Evolutionary conservation across 2,797 vertebrate genomes (phyloP).

Genomic region (Aeoliscus strigatus): DNA sequence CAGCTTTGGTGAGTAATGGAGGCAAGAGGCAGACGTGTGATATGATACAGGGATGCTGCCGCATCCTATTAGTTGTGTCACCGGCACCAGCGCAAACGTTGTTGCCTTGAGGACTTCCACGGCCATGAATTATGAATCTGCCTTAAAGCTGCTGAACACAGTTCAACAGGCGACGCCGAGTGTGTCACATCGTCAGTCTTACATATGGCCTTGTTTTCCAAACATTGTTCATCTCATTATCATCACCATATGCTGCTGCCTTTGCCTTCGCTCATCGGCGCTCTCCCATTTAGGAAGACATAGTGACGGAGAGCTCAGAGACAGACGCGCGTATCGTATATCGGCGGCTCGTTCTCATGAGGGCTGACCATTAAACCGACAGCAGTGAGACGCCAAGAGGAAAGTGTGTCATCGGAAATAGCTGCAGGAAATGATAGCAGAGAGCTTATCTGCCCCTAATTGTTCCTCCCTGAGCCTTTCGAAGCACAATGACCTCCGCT

Average conservation of each 20-base stretch:
- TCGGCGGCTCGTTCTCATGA: slow-evolving; percentile 33
- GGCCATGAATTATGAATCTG: slow-evolving; percentile 50
- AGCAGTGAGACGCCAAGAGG: slow-evolving; percentile 25
- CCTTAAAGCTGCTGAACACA: slow-evolving; percentile 28
- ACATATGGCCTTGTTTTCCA: slow-evolving; percentile 59
- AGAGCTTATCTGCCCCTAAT: slow-evolving; percentile 61
- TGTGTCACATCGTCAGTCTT: slow-evolving; percentile 40
- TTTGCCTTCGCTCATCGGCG: slow-evolving; percentile 63
- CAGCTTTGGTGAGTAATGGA: too few species aligned
- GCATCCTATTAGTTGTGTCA: too few species aligned
- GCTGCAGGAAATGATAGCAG: slow-evolving; percentile 32
- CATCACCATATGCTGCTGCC: slow-evolving; percentile 68
- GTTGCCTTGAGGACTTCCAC: slow-evolving; percentile 29
- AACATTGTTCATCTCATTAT: slow-evolving; percentile 72
- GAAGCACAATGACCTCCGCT: slow-evolving; percentile 47
- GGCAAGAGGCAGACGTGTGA: too few species aligned
- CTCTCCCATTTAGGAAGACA: slow-evolving; percentile 51
- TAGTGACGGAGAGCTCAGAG: slow-evolving; percentile 19
- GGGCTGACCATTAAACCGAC: slow-evolving; percentile 56
- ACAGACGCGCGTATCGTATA: slow-evolving; percentile 15
- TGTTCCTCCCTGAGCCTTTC: slow-evolving; percentile 57
- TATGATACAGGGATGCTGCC: too few species aligned
- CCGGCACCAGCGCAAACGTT: slow-evolving; percentile 12
- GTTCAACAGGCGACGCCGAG: slow-evolving; percentile 15
- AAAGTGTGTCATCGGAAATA: slow-evolving; percentile 54